Percentiles rank a stretch among this genome's conserved stretches.
Evolutionary conservation across 2,888 invertebrate species (phyloP).

Genomic region (Polietes domitor): DNA sequence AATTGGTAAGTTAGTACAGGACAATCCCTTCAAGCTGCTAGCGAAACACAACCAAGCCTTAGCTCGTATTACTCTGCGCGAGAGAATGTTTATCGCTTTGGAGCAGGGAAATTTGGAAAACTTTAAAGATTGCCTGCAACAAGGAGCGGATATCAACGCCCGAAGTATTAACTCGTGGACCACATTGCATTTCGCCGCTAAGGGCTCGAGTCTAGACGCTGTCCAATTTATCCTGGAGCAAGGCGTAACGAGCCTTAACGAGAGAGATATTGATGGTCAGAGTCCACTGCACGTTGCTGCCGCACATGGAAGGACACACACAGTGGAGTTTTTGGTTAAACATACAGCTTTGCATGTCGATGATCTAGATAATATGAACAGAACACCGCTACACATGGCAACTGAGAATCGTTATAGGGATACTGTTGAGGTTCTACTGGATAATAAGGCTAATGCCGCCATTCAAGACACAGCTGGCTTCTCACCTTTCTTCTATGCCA

Average conservation of each 20-base stretch:
- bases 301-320: slow-evolving; percentile 14
- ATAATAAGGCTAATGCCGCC: not conserved
- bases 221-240: slow-evolving; percentile 10
- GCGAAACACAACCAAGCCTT: not conserved
- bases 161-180: not conserved
- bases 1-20: not conserved
- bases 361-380: not conserved
- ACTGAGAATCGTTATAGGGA: slow-evolving; percentile 31
- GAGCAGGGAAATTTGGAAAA: slow-evolving; percentile 25
- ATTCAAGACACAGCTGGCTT: not conserved
- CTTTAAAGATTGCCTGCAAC: not conserved
- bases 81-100: slow-evolving; percentile 17
- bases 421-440: slow-evolving; percentile 38
- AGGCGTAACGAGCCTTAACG: not conserved
- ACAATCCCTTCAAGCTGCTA: not conserved
- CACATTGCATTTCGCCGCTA: no score
- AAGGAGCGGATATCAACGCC: slow-evolving; percentile 55
- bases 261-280: slow-evolving; percentile 7
- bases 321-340: slow-evolving; percentile 19
- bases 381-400: slow-evolving; percentile 35
- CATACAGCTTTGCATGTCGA: not conserved
- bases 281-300: slow-evolving; percentile 46
- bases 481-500: slow-evolving; percentile 63
- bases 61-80: not conserved
- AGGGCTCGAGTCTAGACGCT: slow-evolving; percentile 53